phyloP scores from a whole-genome alignment of 2,888 invertebrate genomes.

The Acronicta aceris region DNA sequence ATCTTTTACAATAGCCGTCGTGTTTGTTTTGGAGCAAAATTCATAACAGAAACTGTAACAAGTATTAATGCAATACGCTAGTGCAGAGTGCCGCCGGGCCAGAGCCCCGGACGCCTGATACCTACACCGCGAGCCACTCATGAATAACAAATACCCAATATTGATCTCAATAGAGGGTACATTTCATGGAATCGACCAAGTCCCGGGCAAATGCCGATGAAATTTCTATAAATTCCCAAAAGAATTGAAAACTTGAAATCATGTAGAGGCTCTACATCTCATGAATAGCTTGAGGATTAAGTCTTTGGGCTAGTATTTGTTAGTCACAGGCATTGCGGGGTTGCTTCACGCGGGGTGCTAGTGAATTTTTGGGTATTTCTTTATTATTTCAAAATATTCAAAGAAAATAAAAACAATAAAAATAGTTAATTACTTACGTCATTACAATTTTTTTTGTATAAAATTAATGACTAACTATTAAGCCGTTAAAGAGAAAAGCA shows the following conservation, averaged over 20 bases:
- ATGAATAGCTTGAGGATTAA: too few relatives aligned
- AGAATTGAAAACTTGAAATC: constrained; percentile 1
- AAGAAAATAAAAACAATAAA: too few relatives aligned
- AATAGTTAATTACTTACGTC: too few relatives aligned
- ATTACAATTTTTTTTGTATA: too few relatives aligned
- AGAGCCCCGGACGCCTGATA: constrained; percentile 37
- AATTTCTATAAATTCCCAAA: constrained; percentile 37
- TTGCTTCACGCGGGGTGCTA: too few relatives aligned
- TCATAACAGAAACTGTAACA: constrained; percentile 43
- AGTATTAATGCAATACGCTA: constrained; percentile 60
- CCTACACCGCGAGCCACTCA: constrained; percentile 57
- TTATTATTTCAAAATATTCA: too few relatives aligned
- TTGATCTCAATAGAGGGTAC: constrained; percentile 66
- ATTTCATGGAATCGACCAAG: constrained; percentile 57
- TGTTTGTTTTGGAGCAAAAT: constrained; percentile 29
- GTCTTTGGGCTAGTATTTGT: too few relatives aligned
- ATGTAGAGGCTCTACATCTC: neutral
- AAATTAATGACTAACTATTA: too few relatives aligned
- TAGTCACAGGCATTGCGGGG: too few relatives aligned
- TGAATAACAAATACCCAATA: constrained; percentile 76
- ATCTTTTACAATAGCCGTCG: constrained; percentile 12
- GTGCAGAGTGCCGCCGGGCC: constrained; percentile 50
- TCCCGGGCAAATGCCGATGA: constrained; percentile 47
- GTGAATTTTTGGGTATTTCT: too few relatives aligned
- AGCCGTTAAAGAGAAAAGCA: too few relatives aligned